A percentile compares a stretch with the other conserved stretches of the same genome.
These are phyloP conservation scores for Plumapathes pennacea DNA, from an alignment of 92 coral and sea anemone species.

Conservation along the genomic window DNA sequence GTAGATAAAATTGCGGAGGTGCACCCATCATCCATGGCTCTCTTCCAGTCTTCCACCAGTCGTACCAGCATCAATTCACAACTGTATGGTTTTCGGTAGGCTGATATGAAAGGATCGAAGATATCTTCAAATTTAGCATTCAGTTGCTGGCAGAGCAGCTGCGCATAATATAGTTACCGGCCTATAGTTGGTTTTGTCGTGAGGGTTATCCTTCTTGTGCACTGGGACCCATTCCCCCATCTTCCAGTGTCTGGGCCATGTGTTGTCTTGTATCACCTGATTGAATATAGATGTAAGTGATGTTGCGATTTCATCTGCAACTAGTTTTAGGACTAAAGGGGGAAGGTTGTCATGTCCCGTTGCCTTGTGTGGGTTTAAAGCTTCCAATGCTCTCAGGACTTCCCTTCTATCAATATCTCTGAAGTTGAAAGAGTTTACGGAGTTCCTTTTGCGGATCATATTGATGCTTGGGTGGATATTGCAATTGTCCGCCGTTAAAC, in stretches of 20 bases:
- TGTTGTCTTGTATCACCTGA: neutral
- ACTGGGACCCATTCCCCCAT: conserved; percentile 18
- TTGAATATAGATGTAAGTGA: conserved; percentile 9
- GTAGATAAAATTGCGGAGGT: neutral
- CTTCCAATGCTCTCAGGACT: conserved; percentile 1
- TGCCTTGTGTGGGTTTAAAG: conserved; percentile 7
- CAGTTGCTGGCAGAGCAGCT: conserved; percentile 8
- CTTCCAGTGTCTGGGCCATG: conserved; percentile 15
- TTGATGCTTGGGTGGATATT: conserved; percentile 4
- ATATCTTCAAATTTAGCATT: neutral
- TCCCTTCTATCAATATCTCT: neutral
- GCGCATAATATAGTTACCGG: conserved; percentile 14
- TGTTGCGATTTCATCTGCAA: conserved; percentile 7
- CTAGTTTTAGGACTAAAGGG: conserved; percentile 7
- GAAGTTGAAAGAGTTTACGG: conserved; percentile 1
- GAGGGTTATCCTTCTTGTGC: conserved; percentile 9
- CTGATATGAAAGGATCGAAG: neutral
- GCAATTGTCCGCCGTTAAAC: neutral
- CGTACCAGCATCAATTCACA: conserved; percentile 4
- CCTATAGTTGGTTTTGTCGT: conserved; percentile 8
- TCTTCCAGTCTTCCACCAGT: conserved; percentile 8
- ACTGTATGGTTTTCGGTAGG: conserved; percentile 1
- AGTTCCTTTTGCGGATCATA: neutral
- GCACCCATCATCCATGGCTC: conserved; percentile 1
- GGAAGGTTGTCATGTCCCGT: conserved; percentile 16